These are phyloP conservation scores for Atta colombica DNA, from an alignment of 1,140 invertebrate species.

Conservation along the genomic window DNA sequence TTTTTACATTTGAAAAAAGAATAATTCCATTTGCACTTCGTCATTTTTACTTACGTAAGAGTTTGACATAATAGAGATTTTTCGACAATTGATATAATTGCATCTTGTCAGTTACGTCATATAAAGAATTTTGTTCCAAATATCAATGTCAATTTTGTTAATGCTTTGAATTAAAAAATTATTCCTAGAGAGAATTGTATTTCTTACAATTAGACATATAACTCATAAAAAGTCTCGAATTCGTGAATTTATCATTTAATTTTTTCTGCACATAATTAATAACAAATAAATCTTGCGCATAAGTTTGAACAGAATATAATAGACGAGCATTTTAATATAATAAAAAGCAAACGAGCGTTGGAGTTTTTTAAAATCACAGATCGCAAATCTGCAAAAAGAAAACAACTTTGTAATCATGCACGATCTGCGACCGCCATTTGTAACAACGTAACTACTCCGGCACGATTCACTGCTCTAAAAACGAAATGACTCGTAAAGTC, in stretches of 20 bases:
- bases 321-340: constrained; percentile 38
- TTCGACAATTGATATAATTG: neutral
- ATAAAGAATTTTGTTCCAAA: neutral
- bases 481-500: constrained; percentile 63
- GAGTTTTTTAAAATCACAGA: constrained; percentile 21
- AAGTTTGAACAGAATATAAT: constrained; percentile 24
- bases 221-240: neutral
- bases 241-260: constrained; percentile 15
- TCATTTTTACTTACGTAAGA: constrained; percentile 14
- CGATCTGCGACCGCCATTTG: constrained; percentile 56
- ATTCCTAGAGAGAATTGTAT: neutral
- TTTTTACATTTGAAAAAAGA: constrained; percentile 21
- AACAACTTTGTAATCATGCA: constrained; percentile 43
- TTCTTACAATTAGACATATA: neutral
- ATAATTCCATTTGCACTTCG: neutral
- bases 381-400: constrained; percentile 34
- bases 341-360: constrained; percentile 15
- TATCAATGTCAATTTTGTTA: constrained; percentile 1
- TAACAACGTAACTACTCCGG: constrained; percentile 42
- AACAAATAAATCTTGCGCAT: neutral
- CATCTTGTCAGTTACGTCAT: neutral
- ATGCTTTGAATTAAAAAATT: constrained; percentile 19
- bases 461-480: constrained; percentile 55
- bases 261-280: neutral
- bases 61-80: constrained; percentile 8